These are phyloP conservation scores for Himalopsyche kuldschensis DNA, from an alignment of 2,888 invertebrate genomes.

Conservation along the genomic window DNA sequence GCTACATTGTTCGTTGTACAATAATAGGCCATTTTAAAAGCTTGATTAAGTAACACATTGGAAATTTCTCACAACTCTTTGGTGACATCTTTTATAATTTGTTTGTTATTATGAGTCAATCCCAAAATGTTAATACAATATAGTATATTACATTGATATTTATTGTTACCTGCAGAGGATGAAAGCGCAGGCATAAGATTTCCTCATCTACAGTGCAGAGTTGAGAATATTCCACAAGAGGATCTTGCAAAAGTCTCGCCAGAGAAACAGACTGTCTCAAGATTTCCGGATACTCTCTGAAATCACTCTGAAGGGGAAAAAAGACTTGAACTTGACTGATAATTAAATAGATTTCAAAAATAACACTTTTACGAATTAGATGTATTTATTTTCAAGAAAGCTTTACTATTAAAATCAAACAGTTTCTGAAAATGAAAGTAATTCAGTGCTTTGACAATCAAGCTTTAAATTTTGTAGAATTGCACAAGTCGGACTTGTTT, in stretches of 20 bases:
- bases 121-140: too few species aligned
- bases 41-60: too few species aligned
- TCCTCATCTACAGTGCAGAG: slow-evolving; percentile 96
- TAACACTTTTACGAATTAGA: too few species aligned
- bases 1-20: neutral
- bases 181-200: slow-evolving; percentile 90
- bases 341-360: neutral
- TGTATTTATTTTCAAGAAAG: neutral
- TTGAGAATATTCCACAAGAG: slow-evolving; percentile 93
- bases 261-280: slow-evolving; percentile 91
- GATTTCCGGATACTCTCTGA: slow-evolving; percentile 89
- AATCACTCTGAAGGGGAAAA: slow-evolving; percentile 65
- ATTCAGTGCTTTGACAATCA: too few species aligned
- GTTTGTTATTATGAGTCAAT: too few species aligned
- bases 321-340: neutral
- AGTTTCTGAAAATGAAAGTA: too few species aligned
- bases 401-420: too few species aligned
- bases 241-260: slow-evolving; percentile 91
- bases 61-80: too few species aligned
- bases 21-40: neutral
- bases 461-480: too few species aligned
- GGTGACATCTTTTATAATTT: too few species aligned
- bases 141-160: slow-evolving; percentile 47
- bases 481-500: too few species aligned
- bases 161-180: slow-evolving; percentile 64